Percentiles rank a stretch among this genome's conserved stretches.
Evolutionary conservation across 2,797 vertebrate species (phyloP).

Genomic region (Malurus splendens): DNA sequence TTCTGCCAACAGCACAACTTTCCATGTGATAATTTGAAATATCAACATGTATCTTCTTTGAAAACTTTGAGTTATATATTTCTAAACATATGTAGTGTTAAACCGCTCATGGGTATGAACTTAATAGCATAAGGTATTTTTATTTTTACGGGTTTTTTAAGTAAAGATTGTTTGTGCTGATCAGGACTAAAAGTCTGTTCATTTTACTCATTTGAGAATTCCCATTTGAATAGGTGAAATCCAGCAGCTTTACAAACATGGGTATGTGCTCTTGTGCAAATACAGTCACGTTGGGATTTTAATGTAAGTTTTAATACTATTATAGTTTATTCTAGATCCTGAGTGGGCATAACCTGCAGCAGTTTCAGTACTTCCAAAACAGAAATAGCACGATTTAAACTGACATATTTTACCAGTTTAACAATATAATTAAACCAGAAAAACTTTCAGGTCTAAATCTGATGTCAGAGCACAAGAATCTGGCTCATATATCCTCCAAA

Average conservation of each 20-base stretch:
- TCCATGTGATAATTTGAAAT: conserved; percentile 53
- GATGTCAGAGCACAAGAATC: conserved; percentile 25
- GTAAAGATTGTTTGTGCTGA: background rate
- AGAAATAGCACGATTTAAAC: background rate
- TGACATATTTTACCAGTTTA: background rate
- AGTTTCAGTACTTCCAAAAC: background rate
- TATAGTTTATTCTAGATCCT: background rate
- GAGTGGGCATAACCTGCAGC: background rate
- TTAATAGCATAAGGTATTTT: background rate
- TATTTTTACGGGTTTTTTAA: background rate
- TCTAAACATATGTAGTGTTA: conserved; percentile 9
- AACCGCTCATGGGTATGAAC: background rate
- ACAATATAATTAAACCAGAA: conserved; percentile 19
- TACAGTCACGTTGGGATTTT: background rate
- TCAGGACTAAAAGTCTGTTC: background rate
- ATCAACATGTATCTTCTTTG: conserved; percentile 52
- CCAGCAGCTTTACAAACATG: background rate
- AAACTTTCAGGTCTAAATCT: conserved; percentile 20
- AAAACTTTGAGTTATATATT: conserved; percentile 36
- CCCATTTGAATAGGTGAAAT: background rate
- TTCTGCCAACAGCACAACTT: conserved; percentile 59
- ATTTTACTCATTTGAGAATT: background rate
- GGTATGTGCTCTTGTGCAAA: background rate
- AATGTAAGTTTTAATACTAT: background rate
- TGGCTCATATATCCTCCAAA: conserved; percentile 2